Base-by-base conservation (phyloP, 2,888 invertebrate species). In the Oscheius sp. region DNA sequence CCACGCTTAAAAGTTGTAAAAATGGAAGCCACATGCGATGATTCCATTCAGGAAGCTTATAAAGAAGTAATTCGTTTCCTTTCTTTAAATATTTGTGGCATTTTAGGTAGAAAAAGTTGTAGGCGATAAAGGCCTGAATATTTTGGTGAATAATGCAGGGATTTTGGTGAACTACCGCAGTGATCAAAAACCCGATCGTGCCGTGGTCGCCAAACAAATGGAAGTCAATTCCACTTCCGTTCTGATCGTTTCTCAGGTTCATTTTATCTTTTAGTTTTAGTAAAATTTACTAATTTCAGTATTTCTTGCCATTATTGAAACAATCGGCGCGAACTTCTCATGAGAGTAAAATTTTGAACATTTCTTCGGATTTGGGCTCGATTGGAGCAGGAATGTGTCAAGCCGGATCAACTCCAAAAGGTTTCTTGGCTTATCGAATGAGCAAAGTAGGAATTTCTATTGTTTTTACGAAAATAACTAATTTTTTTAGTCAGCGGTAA, bases 151-250 rank as follows among this genome's bases (percentile, higher is more conserved):
- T 23, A 72, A 72, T 23, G 72, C 72, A n/a, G 72, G 72, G 2
- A 43, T 72, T 6, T n/a, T 61, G 49, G 21, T 55, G 21, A 45
- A 46, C 52, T 72, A 72, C 27, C 25, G 35, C 2, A 45, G 16
- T 2, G 29, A 72, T 18, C 52, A 66, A 35, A 16, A 53, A 21
- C 64, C 72, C 2, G 46, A 64, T 18, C 41, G 66, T 1, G 16
- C 53, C 13, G 13, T n/a, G n/a, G 25, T 70, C 46, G 12, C 59
- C 52, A 53, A 63, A 27, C 43, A 53, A n/a, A 25, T 72, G 23
- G 56, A 92, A 5, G 91, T 93, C 1, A 95, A 95, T 89, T 92
- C 93, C 0, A 58, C 72, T 29, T 66, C 71, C n/a, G 69, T 76
- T 1, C 71, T 75, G 1, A 29, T 80, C 35, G 45, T 80, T n/a